phyloP scores from a whole-genome alignment of 2,888 invertebrate species.

The Lathronympha strigana region DNA sequence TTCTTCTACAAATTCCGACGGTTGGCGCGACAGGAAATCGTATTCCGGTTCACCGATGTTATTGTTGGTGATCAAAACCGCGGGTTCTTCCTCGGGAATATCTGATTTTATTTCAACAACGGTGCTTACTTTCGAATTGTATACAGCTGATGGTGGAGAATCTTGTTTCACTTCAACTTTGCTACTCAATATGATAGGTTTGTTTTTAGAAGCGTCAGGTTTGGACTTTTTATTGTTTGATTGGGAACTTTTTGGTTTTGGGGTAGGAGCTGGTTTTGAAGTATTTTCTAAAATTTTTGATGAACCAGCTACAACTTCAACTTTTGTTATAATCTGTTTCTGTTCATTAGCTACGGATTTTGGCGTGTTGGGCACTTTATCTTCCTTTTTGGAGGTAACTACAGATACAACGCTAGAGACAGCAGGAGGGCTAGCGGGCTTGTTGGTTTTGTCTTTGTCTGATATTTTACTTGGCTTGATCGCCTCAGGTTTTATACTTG shows the following conservation, averaged over 20 bases:
- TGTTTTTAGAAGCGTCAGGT: conserved; percentile 64
- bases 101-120: conserved; percentile 82
- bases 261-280: conserved; percentile 60
- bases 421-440: conserved; percentile 64
- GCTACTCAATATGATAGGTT: conserved; percentile 72
- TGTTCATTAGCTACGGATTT: conserved; percentile 78
- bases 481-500: conserved; percentile 70
- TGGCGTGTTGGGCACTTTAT: conserved; percentile 67
- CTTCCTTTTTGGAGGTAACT: conserved; percentile 76
- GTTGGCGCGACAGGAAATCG: conserved; percentile 93
- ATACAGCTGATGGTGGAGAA: conserved; percentile 60
- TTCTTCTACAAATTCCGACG: conserved; percentile 93
- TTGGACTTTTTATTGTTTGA: conserved; percentile 66
- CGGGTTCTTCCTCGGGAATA: conserved; percentile 81
- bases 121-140: conserved; percentile 80
- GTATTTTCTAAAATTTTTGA: conserved; percentile 75
- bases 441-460: conserved; percentile 70
- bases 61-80: conserved; percentile 86
- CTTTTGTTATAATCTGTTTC: conserved; percentile 78
- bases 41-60: conserved; percentile 92
- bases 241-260: conserved; percentile 59
- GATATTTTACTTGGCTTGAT: conserved; percentile 77
- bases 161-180: conserved; percentile 80
- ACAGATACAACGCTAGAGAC: conserved; percentile 74
- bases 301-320: conserved; percentile 83